Base-by-base conservation (phyloP, 2,113 vertebrate species). In the Apodemus sylvaticus region DNA sequence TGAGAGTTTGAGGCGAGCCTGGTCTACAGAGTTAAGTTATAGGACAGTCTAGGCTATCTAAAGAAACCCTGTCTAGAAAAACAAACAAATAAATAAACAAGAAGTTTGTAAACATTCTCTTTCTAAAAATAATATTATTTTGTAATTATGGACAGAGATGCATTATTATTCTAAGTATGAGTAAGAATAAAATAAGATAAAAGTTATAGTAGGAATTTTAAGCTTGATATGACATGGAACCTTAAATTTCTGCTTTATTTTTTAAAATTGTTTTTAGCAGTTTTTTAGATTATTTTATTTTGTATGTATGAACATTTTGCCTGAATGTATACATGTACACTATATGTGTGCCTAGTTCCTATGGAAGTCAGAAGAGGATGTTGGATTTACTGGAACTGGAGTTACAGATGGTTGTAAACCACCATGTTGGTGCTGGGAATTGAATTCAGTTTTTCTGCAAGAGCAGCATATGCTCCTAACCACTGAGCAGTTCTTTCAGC, bases 181-280 rank as follows among this genome's bases (percentile, higher is more conserved):
- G 71, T 82, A n/a, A 90, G 48, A 90, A 48, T 97, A 81, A 81
- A 58, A 81, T 81, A 58, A 58, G 7, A 24, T n/a, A 58, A 51
- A 51, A 78, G 29, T 22, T 58, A 81, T 39, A 89, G 24, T 81
- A 93, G 45, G 4, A 89, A 91, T 90, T 87, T 95, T 95, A 91
- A 86, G 89, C 16, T 79, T 83, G 24, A 60, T 39, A 83, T 83
- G 89, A 60, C 9, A 66, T 78, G 85, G 68, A 97, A 83, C 10
- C 9, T 58, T 62, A 94, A 71, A 83, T 96, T 26, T 79, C 51
- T 77, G 26, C 77, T 51, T 34, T 58, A 58, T 24, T 82, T 79
- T 55, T 81, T 55, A n/a, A 53, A n/a, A 34, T 81, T 82, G 5
- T 58, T 81, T 81, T 81, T 82, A 81, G 19, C 17, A n/a, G 0